Conservation (phyloP, 2,113 vertebrate species). For the Nycticryphes semicollaris region DNA sequence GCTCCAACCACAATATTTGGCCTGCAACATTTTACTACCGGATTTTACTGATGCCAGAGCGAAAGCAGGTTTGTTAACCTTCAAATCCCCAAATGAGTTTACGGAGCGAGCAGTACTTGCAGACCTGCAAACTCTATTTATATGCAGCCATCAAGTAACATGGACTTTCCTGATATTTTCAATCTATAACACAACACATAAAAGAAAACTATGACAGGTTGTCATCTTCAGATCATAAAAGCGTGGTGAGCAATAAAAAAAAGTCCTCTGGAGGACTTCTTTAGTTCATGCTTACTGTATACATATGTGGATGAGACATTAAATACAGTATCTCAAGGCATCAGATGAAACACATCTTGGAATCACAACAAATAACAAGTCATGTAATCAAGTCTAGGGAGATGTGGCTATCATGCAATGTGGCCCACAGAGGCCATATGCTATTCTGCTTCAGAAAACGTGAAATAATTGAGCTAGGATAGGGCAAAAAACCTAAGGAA, state of each 20-base stretch:
- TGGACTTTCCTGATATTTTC: neutral
- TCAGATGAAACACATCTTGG: neutral
- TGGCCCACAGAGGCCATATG: neutral
- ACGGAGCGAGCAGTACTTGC: neutral
- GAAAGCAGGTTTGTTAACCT: neutral
- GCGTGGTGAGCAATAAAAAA: neutral
- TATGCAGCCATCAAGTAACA: neutral
- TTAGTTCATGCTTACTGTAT: neutral
- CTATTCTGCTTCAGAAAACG: neutral
- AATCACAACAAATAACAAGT: constrained; percentile 34
- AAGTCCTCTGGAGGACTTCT: neutral
- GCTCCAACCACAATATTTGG: neutral
- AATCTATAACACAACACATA: neutral
- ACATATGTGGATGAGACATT: constrained; percentile 17
- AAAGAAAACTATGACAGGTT: neutral
- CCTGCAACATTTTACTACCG: neutral
- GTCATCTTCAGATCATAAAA: constrained; percentile 32
- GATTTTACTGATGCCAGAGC: neutral
- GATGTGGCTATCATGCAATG: neutral
- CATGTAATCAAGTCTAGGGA: constrained; percentile 12
- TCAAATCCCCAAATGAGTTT: neutral
- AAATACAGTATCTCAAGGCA: neutral
- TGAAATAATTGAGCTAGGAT: neutral
- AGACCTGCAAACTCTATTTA: constrained; percentile 10
- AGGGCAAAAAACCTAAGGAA: neutral